phyloP scores from a whole-genome alignment of 1,140 invertebrate species.

The Ceratina calcarata region DNA sequence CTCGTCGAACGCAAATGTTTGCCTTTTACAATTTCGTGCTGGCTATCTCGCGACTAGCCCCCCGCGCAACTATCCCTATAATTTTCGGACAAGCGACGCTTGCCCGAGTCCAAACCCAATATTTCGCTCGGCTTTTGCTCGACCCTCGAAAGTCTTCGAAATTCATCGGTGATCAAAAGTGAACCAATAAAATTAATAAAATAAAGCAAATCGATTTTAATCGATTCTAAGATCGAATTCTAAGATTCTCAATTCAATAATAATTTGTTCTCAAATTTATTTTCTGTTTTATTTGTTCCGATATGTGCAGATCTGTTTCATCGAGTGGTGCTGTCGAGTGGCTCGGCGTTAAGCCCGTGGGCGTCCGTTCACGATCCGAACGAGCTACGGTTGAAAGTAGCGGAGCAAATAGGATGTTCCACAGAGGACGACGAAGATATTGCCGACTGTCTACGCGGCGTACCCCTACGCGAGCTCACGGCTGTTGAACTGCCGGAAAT shows the following conservation, averaged over 20 bases:
- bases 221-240: no score
- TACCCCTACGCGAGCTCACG: slow-evolving; percentile 83
- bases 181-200: no score
- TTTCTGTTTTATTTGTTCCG: no score
- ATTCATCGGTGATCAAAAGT: no score
- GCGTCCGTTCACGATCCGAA: slow-evolving; percentile 89
- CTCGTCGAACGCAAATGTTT: slow-evolving; percentile 54
- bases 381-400: slow-evolving; percentile 85
- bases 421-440: slow-evolving; percentile 78
- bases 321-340: slow-evolving; percentile 91
- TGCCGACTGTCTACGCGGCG: slow-evolving; percentile 81
- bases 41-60: neutral
- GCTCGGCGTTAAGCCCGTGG: slow-evolving; percentile 92
- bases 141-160: no score
- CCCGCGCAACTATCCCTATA: slow-evolving; percentile 25
- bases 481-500: slow-evolving; percentile 85
- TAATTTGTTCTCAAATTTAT: no score
- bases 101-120: neutral
- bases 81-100: slow-evolving; percentile 37
- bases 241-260: no score
- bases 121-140: no score
- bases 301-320: slow-evolving; percentile 87
- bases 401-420: slow-evolving; percentile 85
- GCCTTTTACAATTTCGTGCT: slow-evolving; percentile 42
- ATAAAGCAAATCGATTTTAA: no score